Conservation (phyloP, 1,140 invertebrate genomes). For the Campoletis sonorensis region DNA sequence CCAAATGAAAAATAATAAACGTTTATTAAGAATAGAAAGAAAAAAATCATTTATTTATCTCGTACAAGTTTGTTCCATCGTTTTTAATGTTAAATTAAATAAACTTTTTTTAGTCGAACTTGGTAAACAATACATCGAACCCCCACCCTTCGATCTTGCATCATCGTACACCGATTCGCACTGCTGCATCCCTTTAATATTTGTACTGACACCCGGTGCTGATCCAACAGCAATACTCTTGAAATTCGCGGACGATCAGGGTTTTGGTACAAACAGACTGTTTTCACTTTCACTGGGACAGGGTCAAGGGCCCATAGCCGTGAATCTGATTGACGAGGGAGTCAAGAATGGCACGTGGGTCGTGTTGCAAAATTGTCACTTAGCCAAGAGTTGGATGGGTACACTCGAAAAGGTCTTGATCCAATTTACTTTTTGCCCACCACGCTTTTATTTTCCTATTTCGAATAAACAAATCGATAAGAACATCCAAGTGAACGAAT, state of each 20-base stretch:
- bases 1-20: no score
- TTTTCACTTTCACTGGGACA: conserved; percentile 95
- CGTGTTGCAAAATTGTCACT: conserved; percentile 96
- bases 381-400: conserved; percentile 96
- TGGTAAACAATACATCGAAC: conserved; percentile 89
- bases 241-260: conserved; percentile 94
- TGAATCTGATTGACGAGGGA: conserved; percentile 91
- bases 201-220: conserved; percentile 93
- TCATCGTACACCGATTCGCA: conserved; percentile 91
- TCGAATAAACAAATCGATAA: no score
- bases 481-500: no score
- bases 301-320: conserved; percentile 94
- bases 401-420: conserved; percentile 88
- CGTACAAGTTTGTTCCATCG: no score
- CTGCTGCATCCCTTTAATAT: conserved; percentile 90
- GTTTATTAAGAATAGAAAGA: no score
- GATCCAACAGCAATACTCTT: conserved; percentile 92
- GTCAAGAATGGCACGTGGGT: conserved; percentile 92
- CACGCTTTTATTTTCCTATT: no score
- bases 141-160: conserved; percentile 91
- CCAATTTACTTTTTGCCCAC: no score
- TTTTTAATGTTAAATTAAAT: neutral
- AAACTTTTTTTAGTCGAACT: conserved; percentile 78
- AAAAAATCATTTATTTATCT: no score
- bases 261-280: conserved; percentile 88